Percentiles rank a stretch among this genome's conserved stretches.
phyloP scores from a whole-genome alignment of 2,888 invertebrate species.

The Venustoraphidia nigricollis region DNA sequence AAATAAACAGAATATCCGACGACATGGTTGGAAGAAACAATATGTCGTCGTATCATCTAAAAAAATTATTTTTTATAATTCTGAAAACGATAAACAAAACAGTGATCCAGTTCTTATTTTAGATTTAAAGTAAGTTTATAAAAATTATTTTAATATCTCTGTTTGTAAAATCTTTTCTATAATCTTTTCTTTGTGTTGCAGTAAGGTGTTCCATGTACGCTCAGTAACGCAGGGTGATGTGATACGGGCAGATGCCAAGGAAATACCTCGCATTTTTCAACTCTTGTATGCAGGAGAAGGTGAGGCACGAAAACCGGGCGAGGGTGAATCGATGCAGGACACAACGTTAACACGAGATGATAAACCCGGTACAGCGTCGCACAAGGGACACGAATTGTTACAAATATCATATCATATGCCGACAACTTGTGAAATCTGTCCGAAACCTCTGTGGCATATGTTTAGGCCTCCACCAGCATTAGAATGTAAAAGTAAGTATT shows the following conservation, averaged over 20 bases:
- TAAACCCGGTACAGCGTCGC: constrained; percentile 48
- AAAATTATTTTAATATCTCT: background rate
- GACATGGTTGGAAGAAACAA: constrained; percentile 94
- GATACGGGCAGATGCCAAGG: constrained; percentile 95
- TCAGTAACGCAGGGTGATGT: constrained; percentile 98
- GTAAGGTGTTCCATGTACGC: constrained; percentile 97
- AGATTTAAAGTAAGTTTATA: constrained; percentile 67
- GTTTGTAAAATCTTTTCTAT: constrained; percentile 3
- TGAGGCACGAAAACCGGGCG: constrained; percentile 68
- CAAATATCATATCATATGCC: constrained; percentile 97
- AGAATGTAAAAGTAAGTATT: constrained; percentile 78
- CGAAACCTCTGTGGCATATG: constrained; percentile 94
- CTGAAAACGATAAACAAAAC: constrained; percentile 85
- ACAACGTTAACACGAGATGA: constrained; percentile 37
- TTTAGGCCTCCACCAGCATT: constrained; percentile 94
- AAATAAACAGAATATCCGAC: constrained; percentile 84
- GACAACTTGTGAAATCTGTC: constrained; percentile 94
- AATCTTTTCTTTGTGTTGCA: constrained; percentile 26
- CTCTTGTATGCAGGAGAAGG: constrained; percentile 95
- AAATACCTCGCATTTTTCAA: constrained; percentile 97
- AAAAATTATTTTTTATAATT: constrained; percentile 94
- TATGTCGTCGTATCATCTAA: constrained; percentile 93
- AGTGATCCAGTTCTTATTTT: constrained; percentile 88
- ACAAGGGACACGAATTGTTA: constrained; percentile 92
- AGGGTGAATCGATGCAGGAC: constrained; percentile 41